Evolutionary conservation across 1,140 invertebrate species (phyloP), one percentile per base, ranked within the genome.

Genomic region (Antheraea pernyi): DNA sequence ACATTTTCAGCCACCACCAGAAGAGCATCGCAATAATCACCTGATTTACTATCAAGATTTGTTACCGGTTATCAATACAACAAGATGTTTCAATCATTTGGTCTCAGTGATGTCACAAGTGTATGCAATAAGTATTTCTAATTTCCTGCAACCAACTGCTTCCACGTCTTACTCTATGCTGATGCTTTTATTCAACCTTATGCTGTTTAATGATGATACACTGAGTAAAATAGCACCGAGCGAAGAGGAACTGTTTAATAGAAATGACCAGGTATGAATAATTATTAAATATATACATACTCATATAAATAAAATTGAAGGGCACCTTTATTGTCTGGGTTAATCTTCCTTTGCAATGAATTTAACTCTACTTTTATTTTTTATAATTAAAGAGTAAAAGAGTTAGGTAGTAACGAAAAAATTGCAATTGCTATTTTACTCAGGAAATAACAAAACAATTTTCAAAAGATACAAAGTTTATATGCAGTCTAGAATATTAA

Each of bases 41-140:
- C 78, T 73, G n/a, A 67, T 75, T 0, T 90, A 90, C 72, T 91
- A 90, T 69, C 79, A 80, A 76, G 89, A 91, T 59, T 72, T 91
- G 7, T 62, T 90, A 9, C 89, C 89, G 0, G 75, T 90, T 0
- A 86, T 91, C 68, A 91, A 91, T 67, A 78, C 83, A 67, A 89
- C 78, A 0, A 73, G 85, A 16, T 76, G 87, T 0, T 70, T 88
- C 9, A 91, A 86, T 59, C 80, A 88, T 36, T 13, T 90, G 9
- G 71, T 83, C 0, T 73, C 79, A 3, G 70, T 77, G 0, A 82
- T 79, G 69, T 79, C 80, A 0, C 74, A 82, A 69, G 73, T 81
- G 8, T 67, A 70, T 3, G 73, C 67, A 0, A 76, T 84, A 65
- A 82, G 64, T 9, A 74, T 91, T 10, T 80, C 67, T 3, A 70